Evolutionary conservation across 2,113 vertebrate genomes (phyloP), one percentile per base, ranked within the genome.

Genomic region (Girardinichthys multiradiatus): DNA sequence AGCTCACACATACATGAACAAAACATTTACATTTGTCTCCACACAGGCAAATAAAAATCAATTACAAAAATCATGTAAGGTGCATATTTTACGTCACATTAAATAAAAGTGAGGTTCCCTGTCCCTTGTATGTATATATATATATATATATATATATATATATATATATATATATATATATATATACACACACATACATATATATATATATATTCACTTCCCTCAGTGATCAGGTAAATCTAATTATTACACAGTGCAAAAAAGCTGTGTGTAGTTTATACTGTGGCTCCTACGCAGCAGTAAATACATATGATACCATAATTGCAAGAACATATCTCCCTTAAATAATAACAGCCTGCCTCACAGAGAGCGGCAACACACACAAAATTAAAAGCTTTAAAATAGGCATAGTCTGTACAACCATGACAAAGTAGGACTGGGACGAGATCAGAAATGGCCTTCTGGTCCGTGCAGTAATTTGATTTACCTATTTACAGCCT

Each of bases 1-100:
- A 95, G 94, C 93, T 89, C 91, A 93, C 93, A 95, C 94, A 95
- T 93, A 94, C 93, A 94, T 92, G 89, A 94, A 94, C 93, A 94
- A 90, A 94, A 94, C 93, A 94, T 89, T 92, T 92, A 94, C 93
- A 95, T 78, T 90, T 92, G 87, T 92, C 88, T 93, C 90, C 90
- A 95, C 93, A 92, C 90, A 91, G 92, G 93, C 93, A 95, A 95
- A 94, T 92, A 88, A 94, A 94, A 91, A 70, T 86, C 88, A 90
- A 88, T 91, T 93, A 95, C 94, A 95, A 94, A 93, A 88, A 89
- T 92, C 89, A 91, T 92, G 89, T 94, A 94, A 94, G 93, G 93
- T 95, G 94, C 94, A 93, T 93, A 91, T 92, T 92, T 87, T 90
- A 94, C 87, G 92, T 94, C 90, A 94, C 93, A 93, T 92, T 91